phyloP scores from a whole-genome alignment of 2,113 vertebrate species.

The Xyliphius kryptos region DNA sequence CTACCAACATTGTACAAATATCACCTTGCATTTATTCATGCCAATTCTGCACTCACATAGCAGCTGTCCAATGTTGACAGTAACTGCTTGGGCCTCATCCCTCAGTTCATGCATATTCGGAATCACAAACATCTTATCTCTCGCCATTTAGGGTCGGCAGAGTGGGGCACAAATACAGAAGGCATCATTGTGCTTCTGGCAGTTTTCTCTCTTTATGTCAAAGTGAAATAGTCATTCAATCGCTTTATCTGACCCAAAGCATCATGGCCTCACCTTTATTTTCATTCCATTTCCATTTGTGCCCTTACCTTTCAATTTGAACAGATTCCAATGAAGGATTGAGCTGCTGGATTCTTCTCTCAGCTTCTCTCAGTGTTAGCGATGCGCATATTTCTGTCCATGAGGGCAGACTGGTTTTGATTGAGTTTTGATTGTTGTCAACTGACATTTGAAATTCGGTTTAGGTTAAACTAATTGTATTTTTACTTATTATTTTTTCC shows the following conservation, averaged over 20 bases:
- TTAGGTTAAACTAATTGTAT: no score
- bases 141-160: slow-evolving; percentile 22
- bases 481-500: no score
- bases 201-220: slow-evolving; percentile 46
- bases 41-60: slow-evolving; percentile 24
- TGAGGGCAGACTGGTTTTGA: no score
- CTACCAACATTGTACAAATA: slow-evolving; percentile 27
- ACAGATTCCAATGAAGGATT: slow-evolving; percentile 48
- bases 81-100: slow-evolving; percentile 14
- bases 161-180: slow-evolving; percentile 26
- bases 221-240: slow-evolving; percentile 31
- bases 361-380: slow-evolving; percentile 40
- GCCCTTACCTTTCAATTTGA: slow-evolving; percentile 66
- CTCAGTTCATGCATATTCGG: slow-evolving; percentile 37
- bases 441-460: no score
- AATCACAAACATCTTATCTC: slow-evolving; percentile 31
- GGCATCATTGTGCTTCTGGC: slow-evolving; percentile 39
- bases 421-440: no score
- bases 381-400: no score
- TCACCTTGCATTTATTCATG: slow-evolving; percentile 39
- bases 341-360: slow-evolving; percentile 57
- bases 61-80: slow-evolving; percentile 21
- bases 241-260: slow-evolving; percentile 20
- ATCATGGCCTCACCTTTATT: slow-evolving; percentile 16
- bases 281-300: slow-evolving; percentile 39